A percentile compares a stretch with the other conserved stretches of the same genome.
Evolutionary conservation across 2,113 vertebrate species (phyloP).

Genomic region (Pituophis catenifer): DNA sequence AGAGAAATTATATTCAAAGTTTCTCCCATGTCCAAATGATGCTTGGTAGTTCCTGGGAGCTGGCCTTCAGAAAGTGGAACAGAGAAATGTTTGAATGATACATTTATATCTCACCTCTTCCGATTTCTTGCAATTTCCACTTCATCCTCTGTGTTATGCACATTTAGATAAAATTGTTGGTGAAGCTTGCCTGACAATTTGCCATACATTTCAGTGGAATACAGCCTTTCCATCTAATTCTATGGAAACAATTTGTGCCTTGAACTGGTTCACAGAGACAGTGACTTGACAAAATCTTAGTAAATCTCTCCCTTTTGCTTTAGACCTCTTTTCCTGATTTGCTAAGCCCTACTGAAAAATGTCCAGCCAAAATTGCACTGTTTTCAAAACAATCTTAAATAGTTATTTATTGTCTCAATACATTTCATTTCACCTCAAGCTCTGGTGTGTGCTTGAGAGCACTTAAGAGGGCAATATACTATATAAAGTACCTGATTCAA

Average conservation of each 20-base stretch:
- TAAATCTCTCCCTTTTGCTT: background rate
- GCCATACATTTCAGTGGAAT: background rate
- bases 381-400: background rate
- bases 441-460: background rate
- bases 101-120: background rate
- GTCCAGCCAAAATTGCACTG: background rate
- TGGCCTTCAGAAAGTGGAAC: background rate
- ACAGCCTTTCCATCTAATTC: background rate
- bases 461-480: background rate
- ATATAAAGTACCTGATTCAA: background rate
- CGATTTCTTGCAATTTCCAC: background rate
- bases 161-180: background rate
- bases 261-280: background rate
- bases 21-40: background rate
- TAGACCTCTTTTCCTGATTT: background rate
- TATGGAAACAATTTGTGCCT: background rate
- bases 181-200: background rate
- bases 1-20: background rate
- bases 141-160: background rate
- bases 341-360: background rate
- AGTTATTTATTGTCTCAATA: background rate
- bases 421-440: background rate
- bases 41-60: background rate
- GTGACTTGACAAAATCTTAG: background rate
- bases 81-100: background rate